Evolutionary conservation across 2,888 invertebrate species (phyloP), one percentile per base, ranked within the genome.

Genomic region (Volucella bombylans): DNA sequence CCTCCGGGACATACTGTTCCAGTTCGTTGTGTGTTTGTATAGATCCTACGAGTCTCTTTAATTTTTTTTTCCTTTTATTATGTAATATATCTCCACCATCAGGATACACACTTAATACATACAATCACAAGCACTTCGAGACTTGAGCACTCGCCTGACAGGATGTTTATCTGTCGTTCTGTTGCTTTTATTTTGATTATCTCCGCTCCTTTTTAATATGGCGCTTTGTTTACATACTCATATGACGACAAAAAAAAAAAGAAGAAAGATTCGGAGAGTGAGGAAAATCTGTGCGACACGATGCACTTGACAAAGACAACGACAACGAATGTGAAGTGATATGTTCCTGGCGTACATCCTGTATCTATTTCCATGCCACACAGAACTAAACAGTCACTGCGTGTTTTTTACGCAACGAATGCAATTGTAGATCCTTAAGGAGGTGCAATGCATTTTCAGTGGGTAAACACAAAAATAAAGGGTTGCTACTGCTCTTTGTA

Each of bases 151-250:
- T 82, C 59, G 59, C 65, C 54, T 54, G 69, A 9, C 83, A 83
- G 83, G 83, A 83, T 80, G 74, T 74, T 80, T 74, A 80, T 83
- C 80, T 71, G 74, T 74, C 59, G 50, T 80, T 83, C 64, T 55
- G 61, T 76, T 83, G 80, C 83, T 80, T 83, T 65, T 43, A 69
- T 82, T 82, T 59, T 74, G 68, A 69, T 82, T 69, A 71, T 74
- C 43, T 50, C 4, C 6, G 10, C 23, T 50, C 39, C 41, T 41
- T 71, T 59, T 23, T 54, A 14, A 31, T n/a, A 23, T 39, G 57
- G 31, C 61, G 47, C 64, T 65, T 79, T 82, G 79, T 82, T 82
- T 82, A 74, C 49, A 57, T n/a, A n/a, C n/a, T n/a, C n/a, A n/a
- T 41, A 52, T 39, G 43, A 47, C 38, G 43, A 65, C 14, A 39